These are phyloP conservation scores for Mareca strepera DNA, from an alignment of 2,797 vertebrate species.

Conservation along the genomic window DNA sequence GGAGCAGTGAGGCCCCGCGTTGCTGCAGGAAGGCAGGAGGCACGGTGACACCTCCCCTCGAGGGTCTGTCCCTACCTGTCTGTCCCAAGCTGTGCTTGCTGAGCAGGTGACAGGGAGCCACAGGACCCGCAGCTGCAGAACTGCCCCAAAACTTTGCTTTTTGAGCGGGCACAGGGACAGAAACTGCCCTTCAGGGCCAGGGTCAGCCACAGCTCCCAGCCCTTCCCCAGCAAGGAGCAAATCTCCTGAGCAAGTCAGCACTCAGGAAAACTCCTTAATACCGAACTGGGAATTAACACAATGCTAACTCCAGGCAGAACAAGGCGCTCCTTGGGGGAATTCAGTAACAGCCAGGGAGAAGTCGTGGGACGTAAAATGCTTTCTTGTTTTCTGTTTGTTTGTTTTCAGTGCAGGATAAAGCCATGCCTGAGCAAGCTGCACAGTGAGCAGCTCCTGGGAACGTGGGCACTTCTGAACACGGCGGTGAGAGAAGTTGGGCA, in stretches of 20 bases:
- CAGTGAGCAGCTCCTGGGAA: neutral
- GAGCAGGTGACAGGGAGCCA: neutral
- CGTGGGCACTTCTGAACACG: neutral
- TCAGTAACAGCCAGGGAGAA: neutral
- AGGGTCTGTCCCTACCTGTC: neutral
- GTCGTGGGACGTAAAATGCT: neutral
- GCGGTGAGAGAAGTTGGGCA: neutral
- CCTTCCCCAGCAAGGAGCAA: neutral
- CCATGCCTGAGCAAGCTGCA: neutral
- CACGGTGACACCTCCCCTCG: rapidly evolving
- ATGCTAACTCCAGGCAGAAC: neutral
- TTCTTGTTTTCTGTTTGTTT: neutral
- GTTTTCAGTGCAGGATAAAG: neutral
- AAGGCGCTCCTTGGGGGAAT: neutral
- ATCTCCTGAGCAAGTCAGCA: neutral
- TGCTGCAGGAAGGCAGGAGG: too few species aligned
- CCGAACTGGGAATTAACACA: neutral
- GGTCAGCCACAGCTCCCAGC: rapidly evolving
- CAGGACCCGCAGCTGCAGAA: neutral
- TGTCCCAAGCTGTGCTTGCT: neutral
- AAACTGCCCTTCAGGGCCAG: neutral
- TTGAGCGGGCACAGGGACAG: rapidly evolving
- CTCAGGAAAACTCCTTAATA: too few species aligned
- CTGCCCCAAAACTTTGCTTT: too few species aligned
- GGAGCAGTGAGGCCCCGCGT: rapidly evolving